Base-by-base conservation (phyloP, 2,113 vertebrate genomes). In the Tragelaphus imberbis region DNA sequence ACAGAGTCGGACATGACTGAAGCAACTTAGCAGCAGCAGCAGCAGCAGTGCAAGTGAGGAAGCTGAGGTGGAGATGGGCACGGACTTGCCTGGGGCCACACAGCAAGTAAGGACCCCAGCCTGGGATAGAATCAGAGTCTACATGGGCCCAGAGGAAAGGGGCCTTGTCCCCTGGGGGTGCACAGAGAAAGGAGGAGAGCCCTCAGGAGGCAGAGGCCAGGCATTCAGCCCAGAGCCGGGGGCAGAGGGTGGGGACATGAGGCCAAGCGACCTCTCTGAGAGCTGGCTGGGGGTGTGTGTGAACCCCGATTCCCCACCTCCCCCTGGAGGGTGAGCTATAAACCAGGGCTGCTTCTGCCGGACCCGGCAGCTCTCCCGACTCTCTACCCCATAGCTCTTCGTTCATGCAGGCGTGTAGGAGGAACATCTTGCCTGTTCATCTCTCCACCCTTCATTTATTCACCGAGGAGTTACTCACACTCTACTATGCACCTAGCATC, bases 331-430 rank as follows among this genome's bases (percentile, higher is more conserved):
- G 3, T 5, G 5, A 47, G 28, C 15, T 7, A 21, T 40, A 49
- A 17, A 13, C 49, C 49, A 47, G 16, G 14, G 59, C 23, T 33
- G 36, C 44, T 61, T 15, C 49, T 40, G 14, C 56, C 19, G 0
- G 47, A 8, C 8, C 1, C 2, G 1, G 53, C 6, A 51, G 36
- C 44, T 23, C n/a, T 89, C 44, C 7, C 1, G 6, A 3, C 7
- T 28, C 58, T 13, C 36, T 30, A 7, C 33, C 5, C 3, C 6
- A 5, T 30, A 16, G 12, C 27, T 19, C 51, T 23, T 51, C 14
- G 15, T 15, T 15, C 17, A 21, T 4, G 5, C 55, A 30, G 61
- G 6, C 1, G 1, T 9, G 16, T 17, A 0, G 33, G 44, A 25
- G 28, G 13, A 28, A 2, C 4, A 13, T 5, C 8, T 19, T n/a